Base-by-base conservation (phyloP, 1,140 invertebrate species). In the Euura saliciscinereae region DNA sequence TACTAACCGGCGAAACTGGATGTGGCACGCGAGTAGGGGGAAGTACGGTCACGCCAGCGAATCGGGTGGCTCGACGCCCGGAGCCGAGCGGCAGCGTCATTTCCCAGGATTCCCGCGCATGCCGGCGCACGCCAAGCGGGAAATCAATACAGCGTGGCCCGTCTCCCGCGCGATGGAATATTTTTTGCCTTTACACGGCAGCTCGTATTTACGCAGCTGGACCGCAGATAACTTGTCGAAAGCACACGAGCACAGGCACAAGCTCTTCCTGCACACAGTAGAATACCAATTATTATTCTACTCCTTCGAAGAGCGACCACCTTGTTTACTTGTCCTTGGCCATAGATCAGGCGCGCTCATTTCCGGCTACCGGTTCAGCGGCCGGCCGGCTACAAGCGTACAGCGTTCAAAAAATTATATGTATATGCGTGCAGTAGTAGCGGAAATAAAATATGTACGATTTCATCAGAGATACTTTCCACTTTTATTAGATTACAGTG, bases 91-190 rank as follows among this genome's bases (percentile, higher is more conserved):
- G 65, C 44, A 72, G 74, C 68, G 67, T 74, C 71, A 73, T 44
- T 78, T 79, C 73, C 74, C 65, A 59, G 51, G 51, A 59, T 59
- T 59, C 51, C 51, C 46, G 46, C 72, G 67, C 65, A 69, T 68
- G 67, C 71, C 51, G 11, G 43, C 2, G 13, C 6, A 8, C 67
- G 51, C 65, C 13, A 10, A 51, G 44, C 10, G 69, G 70, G 66
- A 76, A 74, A 76, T 76, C 75, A 74, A 76, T 76, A 76, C 69
- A 76, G 75, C 75, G 75, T 76, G 72, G 71, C 45, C 69, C 66
- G 69, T 71, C 69, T 76, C 72, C 66, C 75, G 72, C 75, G 75
- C 72, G 65, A 59, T n/a, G 51, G 28, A 8, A 59, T 59, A 59
- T 59, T 45, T 74, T 76, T 67, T 28, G 66, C 28, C 10, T 42